Conservation (phyloP, 2,888 invertebrate genomes). For the Pterostichus madidus region DNA sequence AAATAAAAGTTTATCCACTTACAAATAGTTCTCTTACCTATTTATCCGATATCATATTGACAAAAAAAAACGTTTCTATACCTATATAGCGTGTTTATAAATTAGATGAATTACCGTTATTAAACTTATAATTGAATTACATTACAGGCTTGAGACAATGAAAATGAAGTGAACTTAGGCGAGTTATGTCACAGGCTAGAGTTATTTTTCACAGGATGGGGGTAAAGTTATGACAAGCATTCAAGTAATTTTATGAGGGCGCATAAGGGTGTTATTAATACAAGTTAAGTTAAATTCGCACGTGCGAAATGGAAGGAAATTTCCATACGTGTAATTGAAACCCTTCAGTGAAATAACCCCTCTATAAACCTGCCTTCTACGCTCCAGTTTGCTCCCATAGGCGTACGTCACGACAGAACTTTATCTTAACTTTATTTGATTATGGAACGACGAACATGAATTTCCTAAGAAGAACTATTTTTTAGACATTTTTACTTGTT, state of each 20-base stretch:
- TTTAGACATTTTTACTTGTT: too few species aligned
- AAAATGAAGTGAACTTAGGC: too few species aligned
- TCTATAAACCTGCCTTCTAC: slow-evolving; percentile 27
- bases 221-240: slow-evolving; percentile 53
- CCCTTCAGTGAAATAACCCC: slow-evolving; percentile 51
- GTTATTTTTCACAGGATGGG: background rate
- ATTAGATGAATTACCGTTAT: too few species aligned
- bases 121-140: too few species aligned
- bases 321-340: slow-evolving; percentile 62
- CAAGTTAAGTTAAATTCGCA: slow-evolving; percentile 56
- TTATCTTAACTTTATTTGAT: background rate
- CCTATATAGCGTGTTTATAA: too few species aligned
- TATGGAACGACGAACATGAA: too few species aligned
- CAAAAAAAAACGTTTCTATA: too few species aligned
- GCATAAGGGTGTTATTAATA: slow-evolving; percentile 52
- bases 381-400: background rate
- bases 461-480: too few species aligned
- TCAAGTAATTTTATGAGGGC: slow-evolving; percentile 54
- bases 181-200: background rate
- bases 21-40: too few species aligned
- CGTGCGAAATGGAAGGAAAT: slow-evolving; percentile 57
- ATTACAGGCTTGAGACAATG: too few species aligned
- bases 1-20: too few species aligned
- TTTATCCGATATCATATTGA: too few species aligned
- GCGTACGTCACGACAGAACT: background rate